Evolutionary conservation across 2,113 vertebrate genomes (phyloP).

Genomic region (Bos taurus): ARS-UCD2.0 NC_037333.1:1649001-1649500

Average conservation of each 20-base stretch:
- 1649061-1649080: too few relatives aligned
- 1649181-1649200: background rate
- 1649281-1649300: conserved; percentile 17
- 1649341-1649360: conserved; percentile 65
- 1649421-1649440: conserved; percentile 48
- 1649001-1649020: background rate
- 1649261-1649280: conserved; percentile 27
- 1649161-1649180: background rate
- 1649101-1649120: background rate
- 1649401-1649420: conserved; percentile 71
- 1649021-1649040: background rate
- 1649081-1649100: background rate
- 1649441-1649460: conserved; percentile 55
- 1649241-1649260: conserved; percentile 49
- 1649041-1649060: accelerated
- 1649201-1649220: background rate
- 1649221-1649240: background rate
- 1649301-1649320: conserved; percentile 55
- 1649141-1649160: background rate
- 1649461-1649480: conserved; percentile 59
- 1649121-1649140: background rate
- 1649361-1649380: conserved; percentile 64
- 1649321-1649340: conserved; percentile 46
- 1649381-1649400: conserved; percentile 70
- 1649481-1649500: conserved; percentile 65